Evolutionary conservation across 1,140 invertebrate species (phyloP), one percentile per base, ranked within the genome.

Genomic region (Manduca sexta): DNA sequence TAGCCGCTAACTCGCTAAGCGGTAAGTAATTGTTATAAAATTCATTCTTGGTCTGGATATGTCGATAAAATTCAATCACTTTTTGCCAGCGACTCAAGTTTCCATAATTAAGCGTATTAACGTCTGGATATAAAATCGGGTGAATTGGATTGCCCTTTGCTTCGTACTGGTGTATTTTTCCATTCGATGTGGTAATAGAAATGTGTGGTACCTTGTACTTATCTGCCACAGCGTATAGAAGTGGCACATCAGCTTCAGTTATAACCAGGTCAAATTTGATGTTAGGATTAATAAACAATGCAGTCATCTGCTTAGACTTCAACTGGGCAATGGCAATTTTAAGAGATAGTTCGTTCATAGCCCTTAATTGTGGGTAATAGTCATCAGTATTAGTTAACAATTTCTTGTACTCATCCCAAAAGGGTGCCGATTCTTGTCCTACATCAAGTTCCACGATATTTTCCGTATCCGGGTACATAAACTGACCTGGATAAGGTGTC

Each of bases 401-500:
- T 12, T 49, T 61, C 48, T 61, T 71, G 33, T 63, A 82, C 37
- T 84, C 75, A 1, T 82, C 67, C 74, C 74, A 83, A 41, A 56
- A 72, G 1, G 45, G 48, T 12, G 63, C 64, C 1, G 82, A 83
- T 37, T 73, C 76, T 42, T 61, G 42, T 11, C 70, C 68, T 10
- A 85, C 79, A 38, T 73, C 74, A 11, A 85, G 12, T 47, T 82
- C 79, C 0, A 77, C 53, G 13, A 85, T 70, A 21, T 47, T 71
- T 39, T 85, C 79, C 3, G 52, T 31, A 26, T 83, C 76, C 44
- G 72, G 76, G 45, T 65, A 63, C 8, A 55, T 51, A 44, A 74
- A 77, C 13, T 80, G 66, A 2, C 82, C 78, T n/a, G 82, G 82
- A 52, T 79, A 85, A 7, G 82, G 69, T 16, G 82, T 85, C 82